Evolutionary conservation across 2,888 invertebrate species (phyloP), one percentile per base, ranked within the genome.

Genomic region (Brachylomia viminalis): DNA sequence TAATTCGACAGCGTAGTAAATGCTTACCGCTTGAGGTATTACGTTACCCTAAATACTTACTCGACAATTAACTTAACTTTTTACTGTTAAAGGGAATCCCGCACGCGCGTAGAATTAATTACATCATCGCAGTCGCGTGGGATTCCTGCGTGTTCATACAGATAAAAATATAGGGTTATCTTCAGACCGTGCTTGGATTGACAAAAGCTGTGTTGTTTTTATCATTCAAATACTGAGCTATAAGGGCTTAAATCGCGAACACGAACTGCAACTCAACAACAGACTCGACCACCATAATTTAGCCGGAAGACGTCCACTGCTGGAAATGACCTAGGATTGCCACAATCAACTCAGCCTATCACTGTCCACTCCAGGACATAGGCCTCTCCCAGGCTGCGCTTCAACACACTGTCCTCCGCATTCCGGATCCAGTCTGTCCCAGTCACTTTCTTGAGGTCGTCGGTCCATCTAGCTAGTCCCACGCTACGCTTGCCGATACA

Each of bases 61-160:
- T 83, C 38, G 30, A 74, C 54, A 81, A 81, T 83, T 79, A 83
- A 83, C 72, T 76, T 66, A 77, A 70, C 61, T 83, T 83, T 79
- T 83, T 67, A 81, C 58, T 54, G 79, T 52, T 73, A 58, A 74
- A 74, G 68, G 64, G 54, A 65, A 81, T 59, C 79, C 68, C 68
- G 69, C 65, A 83, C 81, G 79, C n/a, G 79, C 8, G 56, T 74
- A 10, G 81, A 81, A 83, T 79, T 79, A 81, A 81, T 81, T 65
- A 79, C 59, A 79, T 83, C 79, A 79, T 74, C 68, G n/a, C 59
- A n/a, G 42, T 65, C 17, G 65, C 30, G 79, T 66, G 68, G 83
- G 74, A 83, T 69, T 69, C 83, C 27, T 81, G 42, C 79, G 38
- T 77, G 73, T 65, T 54, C 42, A 15, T 17, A 23, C 47, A 15